A percentile compares a stretch with the other conserved stretches of the same genome.
Evolutionary conservation across 2,113 vertebrate species (phyloP).

Genomic region (Pedionomus torquatus): DNA sequence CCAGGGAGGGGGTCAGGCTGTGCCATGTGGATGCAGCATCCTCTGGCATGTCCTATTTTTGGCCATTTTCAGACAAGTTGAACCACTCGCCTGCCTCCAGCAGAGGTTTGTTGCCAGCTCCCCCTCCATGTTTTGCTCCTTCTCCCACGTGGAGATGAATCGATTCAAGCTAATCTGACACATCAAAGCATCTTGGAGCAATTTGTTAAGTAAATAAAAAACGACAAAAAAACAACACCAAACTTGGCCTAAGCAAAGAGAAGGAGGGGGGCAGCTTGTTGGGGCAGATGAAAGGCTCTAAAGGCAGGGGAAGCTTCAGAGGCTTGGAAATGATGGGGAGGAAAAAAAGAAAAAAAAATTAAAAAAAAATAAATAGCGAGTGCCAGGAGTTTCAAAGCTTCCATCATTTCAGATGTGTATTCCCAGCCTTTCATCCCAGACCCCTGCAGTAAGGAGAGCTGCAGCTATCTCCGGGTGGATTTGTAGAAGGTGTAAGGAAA

Average conservation of each 20-base stretch:
- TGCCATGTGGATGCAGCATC: background rate
- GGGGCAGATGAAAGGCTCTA: background rate
- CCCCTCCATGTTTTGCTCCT: background rate
- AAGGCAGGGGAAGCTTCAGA: slow-evolving; percentile 18
- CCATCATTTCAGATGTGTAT: background rate
- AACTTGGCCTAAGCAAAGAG: background rate
- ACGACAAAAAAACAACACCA: background rate
- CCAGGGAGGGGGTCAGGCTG: accelerated
- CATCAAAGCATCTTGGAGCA: background rate
- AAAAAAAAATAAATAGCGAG: background rate
- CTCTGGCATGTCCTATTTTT: background rate
- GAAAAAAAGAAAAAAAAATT: no score
- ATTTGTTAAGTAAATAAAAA: slow-evolving; percentile 21
- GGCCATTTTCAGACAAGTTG: accelerated
- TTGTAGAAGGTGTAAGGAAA: background rate
- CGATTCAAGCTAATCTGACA: background rate
- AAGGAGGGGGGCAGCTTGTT: accelerated
- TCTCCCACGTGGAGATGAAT: background rate
- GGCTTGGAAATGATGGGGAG: background rate
- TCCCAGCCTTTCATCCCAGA: background rate
- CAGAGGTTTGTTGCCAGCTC: background rate
- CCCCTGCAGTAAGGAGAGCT: background rate
- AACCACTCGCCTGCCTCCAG: background rate
- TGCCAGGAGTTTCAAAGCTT: slow-evolving; percentile 1
- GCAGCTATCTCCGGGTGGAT: background rate